Evolutionary conservation across 64 coral and sea anemone species (phyloP).

Genomic region (Stylophora pistillata): DNA sequence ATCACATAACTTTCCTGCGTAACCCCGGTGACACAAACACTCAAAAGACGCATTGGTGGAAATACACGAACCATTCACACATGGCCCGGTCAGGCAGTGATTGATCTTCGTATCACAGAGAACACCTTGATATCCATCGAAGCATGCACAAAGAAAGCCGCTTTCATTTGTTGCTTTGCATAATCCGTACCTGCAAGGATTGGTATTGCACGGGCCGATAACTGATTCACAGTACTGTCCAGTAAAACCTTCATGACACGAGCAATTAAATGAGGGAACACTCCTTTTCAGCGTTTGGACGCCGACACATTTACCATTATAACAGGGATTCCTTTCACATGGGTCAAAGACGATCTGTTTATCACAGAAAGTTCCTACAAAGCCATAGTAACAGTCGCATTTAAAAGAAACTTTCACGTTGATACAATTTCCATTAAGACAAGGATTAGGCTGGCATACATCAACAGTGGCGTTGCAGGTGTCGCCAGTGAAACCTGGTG

Average conservation of each 20-base stretch:
- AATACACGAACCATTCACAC: slow-evolving; percentile 52
- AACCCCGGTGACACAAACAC: slow-evolving; percentile 58
- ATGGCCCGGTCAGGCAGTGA: slow-evolving; percentile 37
- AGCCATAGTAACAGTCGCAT: slow-evolving; percentile 63
- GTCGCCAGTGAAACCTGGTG: slow-evolving; percentile 43
- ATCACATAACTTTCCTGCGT: slow-evolving; percentile 48
- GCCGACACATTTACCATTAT: slow-evolving; percentile 62
- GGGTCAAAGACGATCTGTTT: slow-evolving; percentile 7
- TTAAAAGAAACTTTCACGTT: slow-evolving; percentile 13
- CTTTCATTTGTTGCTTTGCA: slow-evolving; percentile 10
- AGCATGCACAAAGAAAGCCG: slow-evolving; percentile 59
- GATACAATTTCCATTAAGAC: slow-evolving; percentile 62
- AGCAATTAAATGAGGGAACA: slow-evolving; percentile 43
- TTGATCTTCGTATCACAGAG: slow-evolving; percentile 47
- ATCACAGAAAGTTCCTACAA: slow-evolving; percentile 47
- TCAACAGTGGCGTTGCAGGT: slow-evolving; percentile 43
- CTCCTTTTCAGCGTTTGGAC: background rate
- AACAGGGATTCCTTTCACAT: slow-evolving; percentile 68
- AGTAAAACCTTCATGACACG: slow-evolving; percentile 41
- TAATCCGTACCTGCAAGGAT: slow-evolving; percentile 60
- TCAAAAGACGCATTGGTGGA: slow-evolving; percentile 40
- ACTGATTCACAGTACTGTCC: slow-evolving; percentile 23
- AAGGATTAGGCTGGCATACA: slow-evolving; percentile 58
- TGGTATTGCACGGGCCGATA: slow-evolving; percentile 39
- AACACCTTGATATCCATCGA: slow-evolving; percentile 51